Evolutionary conservation across 2,888 invertebrate genomes (phyloP).

Genomic region (Physocephala rufipes): DNA sequence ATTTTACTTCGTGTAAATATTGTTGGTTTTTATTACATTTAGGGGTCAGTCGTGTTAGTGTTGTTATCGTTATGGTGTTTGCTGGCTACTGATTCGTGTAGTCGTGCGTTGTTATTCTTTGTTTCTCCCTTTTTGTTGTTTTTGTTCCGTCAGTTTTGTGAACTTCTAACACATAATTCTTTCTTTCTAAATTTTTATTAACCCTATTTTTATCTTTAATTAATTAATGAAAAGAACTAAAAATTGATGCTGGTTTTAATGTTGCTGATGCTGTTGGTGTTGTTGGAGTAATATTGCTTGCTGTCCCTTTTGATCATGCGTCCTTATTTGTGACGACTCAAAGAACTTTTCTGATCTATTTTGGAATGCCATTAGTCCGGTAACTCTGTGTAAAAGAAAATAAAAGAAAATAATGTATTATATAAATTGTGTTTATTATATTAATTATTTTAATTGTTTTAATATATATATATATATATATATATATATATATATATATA

Average conservation of each 20-base stretch:
- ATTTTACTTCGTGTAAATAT: background rate
- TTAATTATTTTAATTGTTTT: no score
- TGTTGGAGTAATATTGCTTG: slow-evolving; percentile 18
- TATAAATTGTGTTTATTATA: background rate
- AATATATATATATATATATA: no score
- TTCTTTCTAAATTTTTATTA: background rate
- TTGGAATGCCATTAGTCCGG: background rate
- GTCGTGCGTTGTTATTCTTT: background rate
- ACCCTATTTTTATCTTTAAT: slow-evolving; percentile 19
- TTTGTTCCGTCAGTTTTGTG: background rate
- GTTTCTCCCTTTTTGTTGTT: background rate
- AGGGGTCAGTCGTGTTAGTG: slow-evolving; percentile 7
- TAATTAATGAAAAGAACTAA: slow-evolving; percentile 19
- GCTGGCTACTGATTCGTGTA: background rate
- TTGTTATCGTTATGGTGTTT: background rate
- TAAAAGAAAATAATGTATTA: background rate
- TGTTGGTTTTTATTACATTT: slow-evolving; percentile 4
- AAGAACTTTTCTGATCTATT: no score
- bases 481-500: no score
- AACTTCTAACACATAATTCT: background rate
- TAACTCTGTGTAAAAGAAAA: background rate
- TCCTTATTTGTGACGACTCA: no score
- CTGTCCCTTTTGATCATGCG: background rate
- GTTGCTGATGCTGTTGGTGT: background rate
- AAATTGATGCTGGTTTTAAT: background rate